Conservation (phyloP, 2,888 invertebrate species). For the Syritta pipiens region DNA sequence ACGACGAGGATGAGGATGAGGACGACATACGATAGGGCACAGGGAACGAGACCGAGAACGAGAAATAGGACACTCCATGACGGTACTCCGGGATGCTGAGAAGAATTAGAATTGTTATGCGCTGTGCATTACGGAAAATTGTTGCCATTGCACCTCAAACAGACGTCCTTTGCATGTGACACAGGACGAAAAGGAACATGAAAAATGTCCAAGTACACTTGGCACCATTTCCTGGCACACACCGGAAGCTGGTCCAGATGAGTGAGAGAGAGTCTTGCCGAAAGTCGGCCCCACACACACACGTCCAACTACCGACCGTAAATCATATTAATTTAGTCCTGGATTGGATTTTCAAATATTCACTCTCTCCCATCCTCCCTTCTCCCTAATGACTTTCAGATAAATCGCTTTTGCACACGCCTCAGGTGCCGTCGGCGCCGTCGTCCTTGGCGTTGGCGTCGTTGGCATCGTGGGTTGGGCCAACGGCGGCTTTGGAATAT, state of each 20-base stretch:
- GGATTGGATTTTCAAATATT: constrained; percentile 64
- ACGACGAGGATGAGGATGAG: background rate
- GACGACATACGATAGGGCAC: constrained; percentile 6
- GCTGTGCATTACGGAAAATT: constrained; percentile 43
- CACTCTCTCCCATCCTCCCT: constrained; percentile 24
- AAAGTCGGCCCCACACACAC: constrained; percentile 3
- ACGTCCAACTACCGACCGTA: constrained; percentile 46
- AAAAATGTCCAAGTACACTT: constrained; percentile 32
- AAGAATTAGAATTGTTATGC: constrained; percentile 35
- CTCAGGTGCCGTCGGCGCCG: constrained; percentile 21
- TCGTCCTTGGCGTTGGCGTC: constrained; percentile 1
- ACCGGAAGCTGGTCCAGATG: background rate
- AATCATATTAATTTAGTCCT: constrained; percentile 68
- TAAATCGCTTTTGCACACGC: constrained; percentile 58
- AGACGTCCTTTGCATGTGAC: constrained; percentile 27
- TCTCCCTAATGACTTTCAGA: constrained; percentile 64
- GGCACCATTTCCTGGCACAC: constrained; percentile 25
- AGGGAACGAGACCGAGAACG: constrained; percentile 2
- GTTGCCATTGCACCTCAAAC: constrained; percentile 48
- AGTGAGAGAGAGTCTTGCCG: background rate
- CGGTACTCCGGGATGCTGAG: background rate
- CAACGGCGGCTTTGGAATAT: constrained; percentile 33
- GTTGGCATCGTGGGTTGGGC: background rate
- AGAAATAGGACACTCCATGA: constrained; percentile 21
- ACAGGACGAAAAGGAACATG: background rate